phyloP scores from a whole-genome alignment of 1,140 invertebrate genomes.

The Spodoptera litura region DNA sequence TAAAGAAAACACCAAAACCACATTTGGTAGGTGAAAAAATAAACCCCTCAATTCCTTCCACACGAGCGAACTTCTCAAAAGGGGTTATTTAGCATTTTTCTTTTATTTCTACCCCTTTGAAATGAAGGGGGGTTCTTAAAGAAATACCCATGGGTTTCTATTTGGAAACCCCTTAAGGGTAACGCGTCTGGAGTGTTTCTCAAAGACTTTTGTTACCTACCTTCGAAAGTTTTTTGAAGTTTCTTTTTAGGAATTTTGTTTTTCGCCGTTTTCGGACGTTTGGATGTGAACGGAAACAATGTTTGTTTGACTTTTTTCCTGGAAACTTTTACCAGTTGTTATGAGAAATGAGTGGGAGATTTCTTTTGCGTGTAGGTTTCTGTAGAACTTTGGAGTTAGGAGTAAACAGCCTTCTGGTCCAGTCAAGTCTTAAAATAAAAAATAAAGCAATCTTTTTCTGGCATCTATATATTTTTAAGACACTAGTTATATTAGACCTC shows the following conservation, averaged over 20 bases:
- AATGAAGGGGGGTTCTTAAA: slow-evolving; percentile 24
- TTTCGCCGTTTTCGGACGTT: not conserved
- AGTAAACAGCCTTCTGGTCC: no score
- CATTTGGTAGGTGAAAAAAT: not conserved
- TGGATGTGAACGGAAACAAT: no score
- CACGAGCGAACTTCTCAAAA: not conserved
- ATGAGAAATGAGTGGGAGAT: no score
- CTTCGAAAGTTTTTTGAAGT: slow-evolving; percentile 17
- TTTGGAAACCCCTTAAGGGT: slow-evolving; percentile 12
- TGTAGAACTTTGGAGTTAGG: no score
- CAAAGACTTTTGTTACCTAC: slow-evolving; percentile 23
- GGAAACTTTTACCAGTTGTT: no score
- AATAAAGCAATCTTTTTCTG: no score
- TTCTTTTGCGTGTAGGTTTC: no score
- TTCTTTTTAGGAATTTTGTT: not conserved
- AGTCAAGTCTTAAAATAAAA: no score
- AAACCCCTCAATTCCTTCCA: slow-evolving; percentile 7
- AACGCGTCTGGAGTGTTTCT: slow-evolving; percentile 1
- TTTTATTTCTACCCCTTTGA: slow-evolving; percentile 7
- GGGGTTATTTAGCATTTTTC: slow-evolving; percentile 32
- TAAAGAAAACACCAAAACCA: slow-evolving; percentile 11
- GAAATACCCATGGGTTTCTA: slow-evolving; percentile 23
- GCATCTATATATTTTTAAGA: no score
- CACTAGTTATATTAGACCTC: no score
- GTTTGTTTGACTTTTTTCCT: no score